Base-by-base conservation (phyloP, 1,140 invertebrate genomes). In the Halesus radiatus region DNA sequence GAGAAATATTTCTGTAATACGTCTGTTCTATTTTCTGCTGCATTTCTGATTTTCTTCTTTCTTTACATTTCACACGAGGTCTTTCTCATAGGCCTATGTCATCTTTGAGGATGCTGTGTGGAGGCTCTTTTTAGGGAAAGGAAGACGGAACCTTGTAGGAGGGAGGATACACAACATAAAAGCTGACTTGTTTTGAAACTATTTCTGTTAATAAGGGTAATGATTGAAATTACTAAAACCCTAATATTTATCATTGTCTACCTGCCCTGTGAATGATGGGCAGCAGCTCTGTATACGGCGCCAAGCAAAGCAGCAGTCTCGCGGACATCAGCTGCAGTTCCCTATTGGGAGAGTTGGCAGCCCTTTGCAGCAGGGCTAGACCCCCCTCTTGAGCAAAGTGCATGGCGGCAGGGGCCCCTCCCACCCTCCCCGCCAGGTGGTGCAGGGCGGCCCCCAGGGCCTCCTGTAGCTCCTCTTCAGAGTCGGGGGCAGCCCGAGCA, bases 261-360 rank as follows among this genome's bases (percentile, higher is more conserved):
- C 82, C 82, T 74, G 82, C 45, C 56, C 82, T 45, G 64, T 81
- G 82, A n/a, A 81, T n/a, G 16, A 81, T 7, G 26, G 79, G 79
- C 32, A 83, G 54, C 26, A 83, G 58, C n/a, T 79, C 10, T 26
- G 77, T 62, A 66, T 79, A 60, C 7, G 78, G 77, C 13, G 73
- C 75, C 8, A 79, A n/a, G 52, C 54, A 77, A 1, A 81, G 56
- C 53, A 83, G 32, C 22, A 81, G 26, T 15, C 80, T 53, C 26
- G 82, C 82, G 22, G 82, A 73, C 29, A 29, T 32, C 10, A 81
- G 5, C 23, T 75, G 80, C 16, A 81, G 18, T 15, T 78, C 26
- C 56, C 78, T 62, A 16, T 66, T 23, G n/a, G 50, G 18, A 15
- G 76, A 60, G 52, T 15, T n/a, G 20, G 82, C 82, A 16, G 80